Evolutionary conservation across 2,113 vertebrate genomes (phyloP), one percentile per base, ranked within the genome.

Genomic region (Excalfactoria chinensis): DNA sequence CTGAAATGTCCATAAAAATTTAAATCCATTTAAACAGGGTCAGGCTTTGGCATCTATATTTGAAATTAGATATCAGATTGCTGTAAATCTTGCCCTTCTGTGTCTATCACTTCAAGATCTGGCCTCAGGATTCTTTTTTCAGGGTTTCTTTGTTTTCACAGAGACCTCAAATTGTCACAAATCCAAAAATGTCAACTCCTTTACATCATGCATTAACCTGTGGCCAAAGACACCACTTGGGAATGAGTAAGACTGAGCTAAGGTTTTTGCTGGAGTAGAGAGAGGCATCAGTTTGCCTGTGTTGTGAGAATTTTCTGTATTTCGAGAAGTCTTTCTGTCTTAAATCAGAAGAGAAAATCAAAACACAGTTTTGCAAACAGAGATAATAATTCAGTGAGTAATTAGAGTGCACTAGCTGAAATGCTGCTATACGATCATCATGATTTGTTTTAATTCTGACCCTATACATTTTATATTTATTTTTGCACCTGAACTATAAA

Each of bases 1-100:
- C 25, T 44, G n/a, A 91, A 85, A 18, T 23, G 79, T 87, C 64
- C 37, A 53, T 46, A 18, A 90, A 92, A 93, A 63, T 40, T 90
- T 48, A 34, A 44, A 30, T 75, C 59, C 25, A 34, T 7, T 30
- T 35, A 20, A 49, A 22, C 58, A 62, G 44, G 58, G 35, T 20
- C 26, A 49, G 43, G 34, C 37, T 34, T 73, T 32, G n/a, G 5
- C 21, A 80, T 11, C 41, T 55, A 48, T 82, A 63, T 70, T 66
- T 82, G 28, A 81, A 79, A 4, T 44, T 44, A 55, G 26, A 56
- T 40, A 56, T 5, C 15, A 66, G 48, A 8, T 59, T 56, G 14
- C 13, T 74, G 25, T 68, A 34, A 73, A 41, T 34, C 30, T 35
- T 58, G 41, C 25, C 7, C 32, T 76, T 70, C 32, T 40, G 20